Conservation (phyloP, 2,888 invertebrate genomes). For the Tenthredo amoena region DNA sequence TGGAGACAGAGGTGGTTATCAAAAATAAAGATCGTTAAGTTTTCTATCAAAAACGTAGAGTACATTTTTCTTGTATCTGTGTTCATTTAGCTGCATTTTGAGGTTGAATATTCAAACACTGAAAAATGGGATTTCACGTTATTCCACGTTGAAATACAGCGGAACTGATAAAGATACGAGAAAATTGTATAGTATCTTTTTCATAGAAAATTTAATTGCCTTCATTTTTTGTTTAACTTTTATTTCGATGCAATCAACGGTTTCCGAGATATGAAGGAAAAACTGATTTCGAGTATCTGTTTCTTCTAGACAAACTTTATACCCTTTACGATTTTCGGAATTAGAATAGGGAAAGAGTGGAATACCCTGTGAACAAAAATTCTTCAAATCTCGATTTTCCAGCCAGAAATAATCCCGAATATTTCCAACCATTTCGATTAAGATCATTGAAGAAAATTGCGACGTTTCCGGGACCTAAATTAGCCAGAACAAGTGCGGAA, state of each 20-base stretch:
- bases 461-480: neutral
- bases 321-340: neutral
- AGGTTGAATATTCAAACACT: neutral
- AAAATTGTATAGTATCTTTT: neutral
- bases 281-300: neutral
- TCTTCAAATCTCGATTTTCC: neutral
- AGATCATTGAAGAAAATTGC: constrained; percentile 13
- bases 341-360: neutral
- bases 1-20: neutral
- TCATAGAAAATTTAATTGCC: neutral
- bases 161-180: neutral
- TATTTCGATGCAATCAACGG: neutral
- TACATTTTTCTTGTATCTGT: neutral
- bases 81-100: neutral
- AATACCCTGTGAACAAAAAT: neutral
- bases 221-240: neutral
- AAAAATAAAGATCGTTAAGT: neutral
- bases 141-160: neutral
- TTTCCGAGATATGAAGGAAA: neutral
- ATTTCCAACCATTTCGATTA: neutral
- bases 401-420: neutral
- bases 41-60: neutral
- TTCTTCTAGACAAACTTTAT: neutral
- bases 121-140: too few species aligned
- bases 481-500: constrained; percentile 16